Evolutionary conservation across 2,113 vertebrate species (phyloP).

Genomic region (Toxotes chatareus): DNA sequence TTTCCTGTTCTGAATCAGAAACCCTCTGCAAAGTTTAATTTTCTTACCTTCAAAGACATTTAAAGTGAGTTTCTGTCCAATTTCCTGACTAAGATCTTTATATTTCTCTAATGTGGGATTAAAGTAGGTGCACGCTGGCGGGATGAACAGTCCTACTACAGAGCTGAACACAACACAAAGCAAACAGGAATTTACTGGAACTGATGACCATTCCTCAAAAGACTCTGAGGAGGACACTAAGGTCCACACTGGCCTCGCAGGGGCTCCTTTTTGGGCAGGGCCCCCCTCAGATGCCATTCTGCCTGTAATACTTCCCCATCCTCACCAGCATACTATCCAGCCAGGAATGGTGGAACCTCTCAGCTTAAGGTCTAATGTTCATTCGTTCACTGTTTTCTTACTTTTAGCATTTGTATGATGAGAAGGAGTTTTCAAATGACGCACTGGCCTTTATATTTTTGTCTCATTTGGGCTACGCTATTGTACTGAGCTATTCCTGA

Average conservation of each 20-base stretch:
- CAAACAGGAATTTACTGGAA: not conserved
- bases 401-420: not conserved
- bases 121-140: not conserved
- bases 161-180: not conserved
- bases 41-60: not conserved
- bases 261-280: not conserved
- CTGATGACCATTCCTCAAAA: not conserved
- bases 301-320: constrained; percentile 2
- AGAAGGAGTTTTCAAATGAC: not conserved
- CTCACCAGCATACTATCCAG: constrained; percentile 2
- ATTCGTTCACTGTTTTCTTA: not conserved
- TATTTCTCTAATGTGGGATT: not conserved
- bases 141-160: constrained; percentile 16
- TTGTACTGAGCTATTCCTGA: not conserved
- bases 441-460: not conserved
- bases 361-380: constrained; percentile 10
- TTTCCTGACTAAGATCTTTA: not conserved
- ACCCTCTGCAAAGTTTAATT: too few species aligned
- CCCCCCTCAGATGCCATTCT: constrained; percentile 11
- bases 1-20: too few species aligned
- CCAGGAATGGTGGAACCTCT: constrained; percentile 21
- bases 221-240: not conserved
- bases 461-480: not conserved
- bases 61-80: not conserved
- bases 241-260: not conserved